Conservation (phyloP, 2,113 vertebrate species). For the Mustela lutreola region DNA sequence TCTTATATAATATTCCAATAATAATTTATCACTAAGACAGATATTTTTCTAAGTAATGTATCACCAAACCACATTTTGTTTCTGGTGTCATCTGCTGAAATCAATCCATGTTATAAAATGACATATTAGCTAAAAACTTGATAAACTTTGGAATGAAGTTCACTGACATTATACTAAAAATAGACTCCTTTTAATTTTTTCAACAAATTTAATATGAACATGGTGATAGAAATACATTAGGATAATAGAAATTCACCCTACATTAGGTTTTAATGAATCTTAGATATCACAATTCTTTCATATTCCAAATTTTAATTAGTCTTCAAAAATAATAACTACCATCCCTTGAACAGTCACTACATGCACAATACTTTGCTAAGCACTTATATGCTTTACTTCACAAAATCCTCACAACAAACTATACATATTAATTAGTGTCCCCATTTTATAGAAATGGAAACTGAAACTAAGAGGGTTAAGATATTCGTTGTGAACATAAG, state of each 20-base stretch:
- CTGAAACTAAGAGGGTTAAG: neutral
- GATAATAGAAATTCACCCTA: constrained; percentile 84
- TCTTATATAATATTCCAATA: constrained; percentile 78
- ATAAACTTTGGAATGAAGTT: constrained; percentile 81
- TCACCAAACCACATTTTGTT: constrained; percentile 80
- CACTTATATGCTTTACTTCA: neutral
- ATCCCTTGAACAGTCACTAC: constrained; percentile 25
- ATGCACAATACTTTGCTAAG: neutral
- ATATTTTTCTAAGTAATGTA: constrained; percentile 85
- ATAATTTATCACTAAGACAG: constrained; percentile 81
- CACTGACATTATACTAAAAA: constrained; percentile 76
- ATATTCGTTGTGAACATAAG: neutral
- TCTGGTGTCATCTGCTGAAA: constrained; percentile 73
- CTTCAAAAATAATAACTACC: constrained; percentile 80
- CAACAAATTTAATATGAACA: constrained; percentile 80
- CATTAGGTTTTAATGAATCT: constrained; percentile 85
- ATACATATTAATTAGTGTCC: neutral
- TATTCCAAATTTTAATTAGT: constrained; percentile 82
- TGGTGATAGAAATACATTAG: constrained; percentile 82
- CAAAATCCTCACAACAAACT: neutral
- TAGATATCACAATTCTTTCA: constrained; percentile 80
- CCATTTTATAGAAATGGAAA: constrained; percentile 46
- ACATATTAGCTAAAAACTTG: constrained; percentile 76
- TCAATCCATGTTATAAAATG: constrained; percentile 69
- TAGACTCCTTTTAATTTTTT: constrained; percentile 80